Conservation (phyloP, 2,113 vertebrate species). For the Myocastor coypus region DNA sequence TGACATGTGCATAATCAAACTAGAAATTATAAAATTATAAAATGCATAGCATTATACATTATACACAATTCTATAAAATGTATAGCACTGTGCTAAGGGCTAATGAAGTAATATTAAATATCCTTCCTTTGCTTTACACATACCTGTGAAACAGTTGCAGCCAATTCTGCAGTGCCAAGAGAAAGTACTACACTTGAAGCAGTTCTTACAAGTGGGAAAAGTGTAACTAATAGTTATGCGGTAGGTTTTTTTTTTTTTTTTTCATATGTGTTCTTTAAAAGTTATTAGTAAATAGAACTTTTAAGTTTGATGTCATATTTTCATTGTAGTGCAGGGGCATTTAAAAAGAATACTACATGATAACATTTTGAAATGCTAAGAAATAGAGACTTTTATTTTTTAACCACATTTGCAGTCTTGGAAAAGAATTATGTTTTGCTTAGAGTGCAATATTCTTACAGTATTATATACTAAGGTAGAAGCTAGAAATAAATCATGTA, state of each 20-base stretch:
- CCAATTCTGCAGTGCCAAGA: background rate
- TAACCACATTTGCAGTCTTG: background rate
- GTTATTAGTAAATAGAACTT: conserved; percentile 17
- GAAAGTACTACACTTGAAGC: background rate
- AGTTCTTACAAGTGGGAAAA: background rate
- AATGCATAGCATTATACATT: too few species aligned
- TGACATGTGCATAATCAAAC: background rate
- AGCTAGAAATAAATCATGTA: background rate
- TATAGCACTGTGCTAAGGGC: background rate
- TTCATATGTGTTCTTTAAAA: conserved; percentile 51
- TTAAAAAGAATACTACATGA: conserved; percentile 51
- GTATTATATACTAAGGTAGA: background rate
- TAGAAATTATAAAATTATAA: background rate
- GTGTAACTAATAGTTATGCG: background rate
- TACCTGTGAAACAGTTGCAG: background rate
- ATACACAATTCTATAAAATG: too few species aligned
- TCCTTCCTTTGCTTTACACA: background rate
- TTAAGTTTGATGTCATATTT: conserved; percentile 2
- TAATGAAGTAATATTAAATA: conserved; percentile 21
- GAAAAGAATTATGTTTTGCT: conserved; percentile 2
- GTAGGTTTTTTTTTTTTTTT: background rate
- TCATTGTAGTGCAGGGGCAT: background rate
- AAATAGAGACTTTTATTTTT: background rate
- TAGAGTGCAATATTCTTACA: background rate
- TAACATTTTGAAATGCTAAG: conserved; percentile 31